Evolutionary conservation across 2,797 vertebrate genomes (phyloP), one percentile per base, ranked within the genome.

Genomic region (Onychomys leucogaster): DNA sequence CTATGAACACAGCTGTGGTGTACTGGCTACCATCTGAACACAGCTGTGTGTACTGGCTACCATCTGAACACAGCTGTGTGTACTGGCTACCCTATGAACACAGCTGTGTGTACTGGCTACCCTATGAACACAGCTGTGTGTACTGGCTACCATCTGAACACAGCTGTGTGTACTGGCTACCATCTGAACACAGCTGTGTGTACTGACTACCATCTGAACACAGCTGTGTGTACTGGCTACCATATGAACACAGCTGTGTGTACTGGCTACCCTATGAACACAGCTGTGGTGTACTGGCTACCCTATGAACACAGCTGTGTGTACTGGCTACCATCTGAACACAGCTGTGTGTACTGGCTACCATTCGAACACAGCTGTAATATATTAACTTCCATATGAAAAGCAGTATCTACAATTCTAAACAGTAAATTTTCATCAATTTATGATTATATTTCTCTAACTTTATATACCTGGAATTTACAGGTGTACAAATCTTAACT

Each of bases 381-480:
- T 34, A 46, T 46, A 65, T 23, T 84, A 49, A 59, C 61, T 84
- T 46, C 41, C 41, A 23, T 32, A 63, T 29, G 37, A 61, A 65
- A 17, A 32, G 29, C 37, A 65, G 61, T 46, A 84, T 63, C 9
- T 5, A 19, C 59, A 84, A 32, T 84, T 49, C 61, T 67, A 49
- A 65, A 65, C 17, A 65, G 27, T 10, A 34, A 11, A 84, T 84
- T 34, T 84, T 86, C 27, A 73, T 63, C 57, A 65, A 12, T 46
- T 88, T 91, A 75, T 65, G 29, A 73, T 55, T 65, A 75, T 37
- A 80, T 87, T 91, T 84, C 34, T 82, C 37, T 23, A 78, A 92
- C n/a, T 57, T 82, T 61, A 43, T 73, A 61, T 61, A 9, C 49
- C 57, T 95, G 5, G 69, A 91, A 81, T 82, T 46, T 59, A 91